Percentiles rank a stretch among this genome's conserved stretches.
Evolutionary conservation across 2,888 invertebrate genomes (phyloP).

Genomic region (Thecophora atra): DNA sequence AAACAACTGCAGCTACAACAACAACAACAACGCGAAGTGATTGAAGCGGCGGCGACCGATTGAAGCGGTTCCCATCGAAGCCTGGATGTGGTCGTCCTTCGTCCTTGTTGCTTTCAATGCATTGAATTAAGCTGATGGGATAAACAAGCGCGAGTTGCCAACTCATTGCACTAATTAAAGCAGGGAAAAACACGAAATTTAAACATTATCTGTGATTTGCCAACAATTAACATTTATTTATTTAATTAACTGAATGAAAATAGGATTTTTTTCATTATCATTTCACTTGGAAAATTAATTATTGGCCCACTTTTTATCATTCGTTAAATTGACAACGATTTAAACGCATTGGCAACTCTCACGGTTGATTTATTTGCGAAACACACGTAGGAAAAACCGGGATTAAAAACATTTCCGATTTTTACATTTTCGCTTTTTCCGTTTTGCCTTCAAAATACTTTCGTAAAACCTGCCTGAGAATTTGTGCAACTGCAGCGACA

Average conservation of each 20-base stretch:
- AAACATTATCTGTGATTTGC: not conserved
- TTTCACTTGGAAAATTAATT: too few species aligned
- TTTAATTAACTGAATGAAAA: too few species aligned
- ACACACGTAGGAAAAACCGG: slow-evolving; percentile 1
- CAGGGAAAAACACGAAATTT: too few species aligned
- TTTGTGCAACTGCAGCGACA: slow-evolving; percentile 19
- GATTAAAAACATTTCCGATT: slow-evolving; percentile 26
- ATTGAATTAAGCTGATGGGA: not conserved
- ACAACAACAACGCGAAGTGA: too few species aligned
- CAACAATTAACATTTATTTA: not conserved
- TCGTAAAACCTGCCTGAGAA: slow-evolving; percentile 16
- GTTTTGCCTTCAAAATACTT: not conserved
- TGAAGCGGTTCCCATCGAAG: too few species aligned
- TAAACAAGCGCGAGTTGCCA: not conserved
- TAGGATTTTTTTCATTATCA: too few species aligned
- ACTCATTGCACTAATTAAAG: not conserved
- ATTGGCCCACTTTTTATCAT: too few species aligned
- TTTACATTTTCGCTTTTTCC: not conserved
- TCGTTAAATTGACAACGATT: not conserved
- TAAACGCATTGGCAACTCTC: not conserved
- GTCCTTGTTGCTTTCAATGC: not conserved
- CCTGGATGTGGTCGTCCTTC: not conserved
- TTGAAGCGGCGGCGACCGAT: too few species aligned
- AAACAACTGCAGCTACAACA: not conserved
- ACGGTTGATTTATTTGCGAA: not conserved